Evolutionary conservation across 92 coral and sea anemone species (phyloP), one percentile per base, ranked within the genome.

Genomic region (Porites divaricata): DNA sequence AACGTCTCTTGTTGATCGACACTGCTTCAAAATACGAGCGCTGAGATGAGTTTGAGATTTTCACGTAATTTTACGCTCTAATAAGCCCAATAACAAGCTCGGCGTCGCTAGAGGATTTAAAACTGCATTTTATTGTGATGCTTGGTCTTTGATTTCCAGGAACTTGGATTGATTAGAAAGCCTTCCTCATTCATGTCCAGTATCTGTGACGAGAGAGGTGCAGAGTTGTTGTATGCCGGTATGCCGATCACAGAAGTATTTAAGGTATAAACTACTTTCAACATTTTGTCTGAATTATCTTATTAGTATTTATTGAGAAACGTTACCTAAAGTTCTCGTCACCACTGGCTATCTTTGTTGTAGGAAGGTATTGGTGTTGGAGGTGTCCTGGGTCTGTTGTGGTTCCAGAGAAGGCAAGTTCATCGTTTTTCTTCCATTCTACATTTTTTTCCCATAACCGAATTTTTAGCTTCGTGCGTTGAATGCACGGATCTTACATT

Each of bases 141-240:
- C 45, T 25, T 78, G 24, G 48, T 35, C 45, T 70, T 50, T 41
- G 17, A 22, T 72, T 76, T 65, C 8, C 81, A 97, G 99, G 99
- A 97, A 77, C 93, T 97, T 26, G 99, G 99, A 35, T 83, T 97
- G 83, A 97, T 97, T 75, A 98, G 99, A 58, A 97, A 97, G 58
- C 99, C 99, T 14, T 95, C 99, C 14, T 97, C 99, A 9, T 97
- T 97, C 83, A 97, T 97, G 99, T 97, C 99, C 9, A 97, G 99
- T 85, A 97, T 97, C 84, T 97, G 99, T 74, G 99, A 97, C 56
- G 99, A 97, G 91, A 86, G 99, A 83, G 99, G 99, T 16, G 99
- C 99, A 1, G 99, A 97, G 84, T 78, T 97, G 63, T 90, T 97
- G 68, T 97, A 97, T 63, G 99, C 99, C 65, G 99, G 98, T 20